These are phyloP conservation scores for Agonopterix arenella DNA, from an alignment of 2,888 invertebrate species.

Conservation along the genomic window DNA sequence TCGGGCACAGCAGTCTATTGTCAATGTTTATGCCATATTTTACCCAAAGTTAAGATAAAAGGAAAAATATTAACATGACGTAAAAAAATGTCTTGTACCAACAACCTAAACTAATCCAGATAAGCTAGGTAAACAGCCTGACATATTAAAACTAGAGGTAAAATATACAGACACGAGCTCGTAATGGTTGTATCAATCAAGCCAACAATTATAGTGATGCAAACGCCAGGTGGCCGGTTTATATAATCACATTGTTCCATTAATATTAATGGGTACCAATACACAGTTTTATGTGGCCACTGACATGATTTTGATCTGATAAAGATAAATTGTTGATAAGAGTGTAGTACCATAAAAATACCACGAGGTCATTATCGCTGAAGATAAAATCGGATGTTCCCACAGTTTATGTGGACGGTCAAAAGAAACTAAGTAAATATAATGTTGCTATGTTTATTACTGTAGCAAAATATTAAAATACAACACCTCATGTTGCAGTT, in stretches of 20 bases:
- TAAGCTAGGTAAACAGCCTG: conserved; percentile 6
- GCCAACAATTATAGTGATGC: conserved; percentile 43
- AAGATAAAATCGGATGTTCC: not conserved
- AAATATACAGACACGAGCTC: conserved; percentile 24
- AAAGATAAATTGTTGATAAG: not conserved
- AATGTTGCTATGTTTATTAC: no score
- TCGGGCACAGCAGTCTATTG: no score
- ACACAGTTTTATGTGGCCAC: conserved; percentile 15
- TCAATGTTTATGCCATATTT: no score
- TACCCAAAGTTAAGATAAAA: no score
- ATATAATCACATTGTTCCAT: conserved; percentile 46
- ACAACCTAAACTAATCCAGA: conserved; percentile 6
- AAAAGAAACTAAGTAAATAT: no score
- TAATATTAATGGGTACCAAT: conserved; percentile 32
- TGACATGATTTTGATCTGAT: conserved; percentile 27
- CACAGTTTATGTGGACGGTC: no score
- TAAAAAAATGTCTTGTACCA: no score
- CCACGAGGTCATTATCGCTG: no score
- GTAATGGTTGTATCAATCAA: conserved; percentile 49
- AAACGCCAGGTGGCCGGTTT: conserved; percentile 53
- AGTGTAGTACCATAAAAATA: no score
- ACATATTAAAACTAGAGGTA: conserved; percentile 8
- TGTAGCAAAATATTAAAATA: no score
- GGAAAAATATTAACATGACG: no score
- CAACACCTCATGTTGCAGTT: no score